phyloP scores from a whole-genome alignment of 2,113 vertebrate genomes.

The Seriola dumerili region DNA sequence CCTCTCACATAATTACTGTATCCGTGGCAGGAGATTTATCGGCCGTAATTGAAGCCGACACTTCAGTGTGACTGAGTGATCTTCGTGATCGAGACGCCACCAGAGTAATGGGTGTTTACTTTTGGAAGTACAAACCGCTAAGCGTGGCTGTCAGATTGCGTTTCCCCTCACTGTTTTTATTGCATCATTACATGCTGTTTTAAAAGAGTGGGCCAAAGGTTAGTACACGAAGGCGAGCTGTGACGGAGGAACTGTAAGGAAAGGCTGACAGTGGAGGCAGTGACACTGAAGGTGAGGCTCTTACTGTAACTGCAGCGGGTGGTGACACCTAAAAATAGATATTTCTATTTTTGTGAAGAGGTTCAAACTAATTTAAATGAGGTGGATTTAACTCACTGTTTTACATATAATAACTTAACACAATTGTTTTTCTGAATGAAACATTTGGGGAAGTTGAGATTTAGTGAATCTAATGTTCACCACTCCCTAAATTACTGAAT shows the following conservation, averaged over 20 bases:
- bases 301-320: conserved; percentile 38
- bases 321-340: conserved; percentile 46
- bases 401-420: too few species aligned
- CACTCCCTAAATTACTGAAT: not conserved
- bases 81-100: conserved; percentile 52
- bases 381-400: not conserved
- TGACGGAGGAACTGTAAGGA: conserved; percentile 22
- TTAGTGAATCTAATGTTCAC: not conserved
- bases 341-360: conserved; percentile 21
- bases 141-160: conserved; percentile 69
- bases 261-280: conserved; percentile 29
- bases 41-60: conserved; percentile 59
- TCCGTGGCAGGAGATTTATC: conserved; percentile 69
- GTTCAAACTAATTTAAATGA: not conserved
- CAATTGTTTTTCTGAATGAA: conserved; percentile 9
- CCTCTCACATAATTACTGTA: conserved; percentile 64
- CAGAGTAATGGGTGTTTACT: conserved; percentile 66
- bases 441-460: not conserved
- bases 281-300: conserved; percentile 49
- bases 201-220: conserved; percentile 54
- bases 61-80: conserved; percentile 60
- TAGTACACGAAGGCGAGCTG: conserved; percentile 9
- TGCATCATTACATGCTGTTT: conserved; percentile 71
- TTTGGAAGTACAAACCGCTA: conserved; percentile 37
- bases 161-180: conserved; percentile 52